A percentile compares a stretch with the other conserved stretches of the same genome.
Conservation (phyloP, 2,113 vertebrate species). For the Hippocampus barbouri region DNA sequence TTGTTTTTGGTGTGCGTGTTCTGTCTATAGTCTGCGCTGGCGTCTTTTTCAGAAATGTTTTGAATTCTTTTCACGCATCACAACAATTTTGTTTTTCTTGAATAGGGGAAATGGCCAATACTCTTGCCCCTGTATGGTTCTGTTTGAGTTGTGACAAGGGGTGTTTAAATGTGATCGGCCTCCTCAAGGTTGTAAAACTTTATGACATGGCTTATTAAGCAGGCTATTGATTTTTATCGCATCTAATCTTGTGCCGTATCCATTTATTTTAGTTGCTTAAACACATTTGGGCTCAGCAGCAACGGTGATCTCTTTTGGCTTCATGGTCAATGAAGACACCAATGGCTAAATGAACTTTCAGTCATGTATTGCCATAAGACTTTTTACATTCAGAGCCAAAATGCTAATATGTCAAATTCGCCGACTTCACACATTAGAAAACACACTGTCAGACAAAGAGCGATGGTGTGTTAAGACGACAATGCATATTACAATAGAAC, state of each 20-base stretch:
- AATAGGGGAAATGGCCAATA: not conserved
- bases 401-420: no score
- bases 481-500: no score
- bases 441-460: not conserved
- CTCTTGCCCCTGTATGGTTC: not conserved
- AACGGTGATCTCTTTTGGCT: not conserved
- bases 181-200: slow-evolving; percentile 21
- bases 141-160: not conserved
- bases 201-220: slow-evolving; percentile 30
- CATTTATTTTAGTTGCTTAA: slow-evolving; percentile 34
- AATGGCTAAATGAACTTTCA: not conserved
- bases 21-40: no score
- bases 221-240: slow-evolving; percentile 42
- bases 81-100: not conserved
- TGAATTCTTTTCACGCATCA: not conserved
- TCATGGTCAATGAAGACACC: slow-evolving; percentile 3
- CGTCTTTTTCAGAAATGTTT: not conserved
- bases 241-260: slow-evolving; percentile 33
- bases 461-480: no score
- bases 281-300: not conserved
- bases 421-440: not conserved
- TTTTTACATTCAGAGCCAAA: not conserved
- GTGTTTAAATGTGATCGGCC: slow-evolving; percentile 7
- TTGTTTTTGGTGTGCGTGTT: not conserved
- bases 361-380: not conserved